Base-by-base conservation (phyloP, 1,140 invertebrate species). In the Sitophilus oryzae region DNA sequence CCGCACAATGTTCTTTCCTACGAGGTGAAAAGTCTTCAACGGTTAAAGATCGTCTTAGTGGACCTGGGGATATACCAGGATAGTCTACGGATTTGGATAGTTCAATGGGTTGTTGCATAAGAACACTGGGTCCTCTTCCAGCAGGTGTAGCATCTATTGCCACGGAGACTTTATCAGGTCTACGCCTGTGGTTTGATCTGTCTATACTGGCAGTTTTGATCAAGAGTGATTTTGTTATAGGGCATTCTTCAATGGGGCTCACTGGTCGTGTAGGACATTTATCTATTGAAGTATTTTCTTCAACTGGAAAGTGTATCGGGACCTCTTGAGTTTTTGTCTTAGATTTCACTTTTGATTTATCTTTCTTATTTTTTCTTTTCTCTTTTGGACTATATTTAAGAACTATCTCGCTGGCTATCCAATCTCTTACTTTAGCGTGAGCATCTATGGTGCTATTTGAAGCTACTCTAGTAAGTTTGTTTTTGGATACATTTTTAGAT, bases 361-460 rank as follows among this genome's bases (percentile, higher is more conserved):
- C 23, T 52, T 59, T 45, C 10, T 52, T 45, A 9, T 34, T 20
- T 46, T 54, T 60, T 23, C 52, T 53, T 1, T 56, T 49, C 62
- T 82, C 80, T 52, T 74, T 76, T 2, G 84, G 85, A 14, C 84
- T 85, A 64, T 81, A 85, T 68, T 82, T 78, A 63, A 84, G 79
- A 56, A 83, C 78, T 40, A 85, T 82, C 73, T 85, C 84, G 58
- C 86, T 78, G 2, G 85, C 80, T 59, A 91, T 91, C 88, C 88
- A 91, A 50, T 90, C 86, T 49, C 82, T 79, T 2, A 91, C 88
- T 76, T 90, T 89, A 9, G 86, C 85, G 63, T 89, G 85, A 0
- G 88, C 85, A 66, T 90, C 88, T 54, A 91, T 82, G 0, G 88
- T 89, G 41, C 87, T 89, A 9, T 78, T 81, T 0, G 86, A 89